phyloP scores from a whole-genome alignment of 2,797 vertebrate genomes.

The Alcedo atthis region DNA sequence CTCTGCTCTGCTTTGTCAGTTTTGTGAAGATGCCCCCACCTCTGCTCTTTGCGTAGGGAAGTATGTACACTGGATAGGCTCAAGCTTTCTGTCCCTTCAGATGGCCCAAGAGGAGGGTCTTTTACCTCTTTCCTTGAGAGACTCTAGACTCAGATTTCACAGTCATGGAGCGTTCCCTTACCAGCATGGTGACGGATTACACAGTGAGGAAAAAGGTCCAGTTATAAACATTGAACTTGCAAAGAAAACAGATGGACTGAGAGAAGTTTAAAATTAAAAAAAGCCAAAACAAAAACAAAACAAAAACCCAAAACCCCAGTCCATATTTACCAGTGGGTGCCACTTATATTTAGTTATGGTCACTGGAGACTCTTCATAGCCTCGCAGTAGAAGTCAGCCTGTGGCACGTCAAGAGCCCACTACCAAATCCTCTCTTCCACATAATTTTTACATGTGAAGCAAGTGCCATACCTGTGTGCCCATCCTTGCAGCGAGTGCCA shows the following conservation, averaged over 20 bases:
- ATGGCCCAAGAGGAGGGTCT: conserved; percentile 30
- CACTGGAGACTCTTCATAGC: not conserved
- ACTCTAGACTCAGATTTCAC: conserved; percentile 56
- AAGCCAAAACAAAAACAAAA: not conserved
- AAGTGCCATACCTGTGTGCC: conserved; percentile 40
- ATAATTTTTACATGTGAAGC: not conserved
- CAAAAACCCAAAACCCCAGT: not conserved
- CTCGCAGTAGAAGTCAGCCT: not conserved
- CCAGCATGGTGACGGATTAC: not conserved
- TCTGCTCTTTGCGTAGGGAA: not conserved
- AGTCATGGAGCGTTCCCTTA: conserved; percentile 47
- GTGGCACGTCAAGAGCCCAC: not conserved
- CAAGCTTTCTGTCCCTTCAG: conserved; percentile 11
- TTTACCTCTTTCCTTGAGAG: conserved; percentile 64
- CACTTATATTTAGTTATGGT: not conserved
- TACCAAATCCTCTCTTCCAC: not conserved
- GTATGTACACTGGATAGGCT: not conserved
- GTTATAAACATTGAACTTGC: conserved; percentile 28
- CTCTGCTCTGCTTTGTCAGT: not conserved
- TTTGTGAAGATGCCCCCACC: not conserved
- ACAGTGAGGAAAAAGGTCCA: conserved; percentile 16
- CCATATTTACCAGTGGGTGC: not conserved
- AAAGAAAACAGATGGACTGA: conserved; percentile 28
- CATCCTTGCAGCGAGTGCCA: conserved; percentile 30
- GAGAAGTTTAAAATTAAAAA: not conserved